A percentile compares a stretch with the other conserved stretches of the same genome.
Conservation (phyloP, 1,140 invertebrate genomes). For the Lordiphosa clarofinis region DNA sequence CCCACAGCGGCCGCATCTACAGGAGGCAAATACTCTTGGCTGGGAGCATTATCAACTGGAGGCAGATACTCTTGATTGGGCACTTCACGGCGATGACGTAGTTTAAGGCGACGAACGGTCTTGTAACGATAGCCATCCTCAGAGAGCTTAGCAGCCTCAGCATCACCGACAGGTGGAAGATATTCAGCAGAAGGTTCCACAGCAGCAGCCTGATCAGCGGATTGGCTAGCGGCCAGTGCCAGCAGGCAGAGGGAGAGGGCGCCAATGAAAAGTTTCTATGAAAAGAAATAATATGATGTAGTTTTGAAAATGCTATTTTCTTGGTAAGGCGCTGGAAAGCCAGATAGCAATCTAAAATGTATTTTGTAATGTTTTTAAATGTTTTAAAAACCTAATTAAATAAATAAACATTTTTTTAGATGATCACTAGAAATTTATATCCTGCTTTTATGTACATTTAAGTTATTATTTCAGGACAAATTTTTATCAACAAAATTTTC, state of each 20-base stretch:
- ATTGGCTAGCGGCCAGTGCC: conserved; percentile 44
- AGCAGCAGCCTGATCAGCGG: conserved; percentile 18
- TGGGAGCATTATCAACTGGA: conserved; percentile 35
- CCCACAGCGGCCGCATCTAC: conserved; percentile 39
- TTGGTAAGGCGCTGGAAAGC: no score
- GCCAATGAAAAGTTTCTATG: conserved; percentile 58
- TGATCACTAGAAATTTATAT: no score
- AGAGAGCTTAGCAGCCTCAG: conserved; percentile 46
- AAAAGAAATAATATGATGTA: not conserved
- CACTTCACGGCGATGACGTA: conserved; percentile 62
- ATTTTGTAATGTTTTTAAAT: no score
- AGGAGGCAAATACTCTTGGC: conserved; percentile 57
- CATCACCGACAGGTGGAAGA: conserved; percentile 51
- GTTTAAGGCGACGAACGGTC: conserved; percentile 52
- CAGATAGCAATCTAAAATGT: no score
- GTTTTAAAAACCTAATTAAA: no score
- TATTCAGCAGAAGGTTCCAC: conserved; percentile 58
- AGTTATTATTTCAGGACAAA: no score
- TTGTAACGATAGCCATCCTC: conserved; percentile 64
- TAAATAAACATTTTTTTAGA: no score
- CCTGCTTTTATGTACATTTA: no score
- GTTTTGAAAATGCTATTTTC: not conserved
- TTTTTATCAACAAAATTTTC: no score
- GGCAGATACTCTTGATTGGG: conserved; percentile 61
- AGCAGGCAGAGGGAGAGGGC: conserved; percentile 49